Percentiles rank a stretch among this genome's conserved stretches.
Evolutionary conservation across 2,113 vertebrate genomes (phyloP).

Genomic region (Madoqua kirkii): DNA sequence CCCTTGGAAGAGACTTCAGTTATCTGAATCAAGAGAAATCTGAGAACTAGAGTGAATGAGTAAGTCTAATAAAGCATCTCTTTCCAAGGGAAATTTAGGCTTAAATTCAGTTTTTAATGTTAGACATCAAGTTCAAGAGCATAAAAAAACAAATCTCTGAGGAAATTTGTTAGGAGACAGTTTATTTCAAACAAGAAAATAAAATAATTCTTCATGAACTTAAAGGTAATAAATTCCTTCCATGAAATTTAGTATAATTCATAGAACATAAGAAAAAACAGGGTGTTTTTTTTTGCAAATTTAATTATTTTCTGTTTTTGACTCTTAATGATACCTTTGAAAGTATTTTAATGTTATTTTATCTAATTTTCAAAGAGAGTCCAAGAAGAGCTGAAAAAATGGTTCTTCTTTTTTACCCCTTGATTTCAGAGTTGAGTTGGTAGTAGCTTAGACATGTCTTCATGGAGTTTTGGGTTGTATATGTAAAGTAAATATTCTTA

Average conservation of each 20-base stretch:
- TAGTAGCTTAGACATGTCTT: background rate
- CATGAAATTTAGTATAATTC: background rate
- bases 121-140: background rate
- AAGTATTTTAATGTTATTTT: background rate
- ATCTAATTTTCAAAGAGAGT: background rate
- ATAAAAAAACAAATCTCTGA: background rate
- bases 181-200: background rate
- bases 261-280: background rate
- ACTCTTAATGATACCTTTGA: background rate
- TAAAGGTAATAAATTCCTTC: background rate
- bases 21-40: background rate
- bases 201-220: background rate
- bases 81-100: background rate
- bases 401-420: background rate
- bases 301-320: slow-evolving; percentile 2
- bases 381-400: background rate
- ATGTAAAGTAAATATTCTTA: background rate
- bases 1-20: background rate
- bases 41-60: background rate
- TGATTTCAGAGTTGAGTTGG: background rate
- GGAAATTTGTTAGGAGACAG: background rate
- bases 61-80: background rate
- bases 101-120: background rate
- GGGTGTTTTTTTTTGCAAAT: background rate
- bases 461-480: background rate